Evolutionary conservation across 2,113 vertebrate species (phyloP), one percentile per base, ranked within the genome.

Genomic region (Peromyscus leucopus): DNA sequence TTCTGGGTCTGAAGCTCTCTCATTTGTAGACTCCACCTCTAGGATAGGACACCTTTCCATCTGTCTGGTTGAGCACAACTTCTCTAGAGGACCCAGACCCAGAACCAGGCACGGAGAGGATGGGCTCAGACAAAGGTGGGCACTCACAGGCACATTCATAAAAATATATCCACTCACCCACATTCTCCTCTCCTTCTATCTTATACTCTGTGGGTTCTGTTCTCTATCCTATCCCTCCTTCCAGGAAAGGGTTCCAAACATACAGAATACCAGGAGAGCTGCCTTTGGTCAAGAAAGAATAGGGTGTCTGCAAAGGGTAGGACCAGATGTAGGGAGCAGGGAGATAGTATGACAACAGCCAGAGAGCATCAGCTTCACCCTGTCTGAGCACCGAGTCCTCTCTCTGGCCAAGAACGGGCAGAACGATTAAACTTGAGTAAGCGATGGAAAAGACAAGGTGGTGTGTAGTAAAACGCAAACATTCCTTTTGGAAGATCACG

Each of bases 71-170:
- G 83, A 96, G 69, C 22, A 3, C 6, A 95, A 90, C 76, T 97
- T 94, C 89, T 97, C 96, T 88, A 89, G 89, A 96, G 97, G 86
- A 97, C 95, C 95, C 89, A 96, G 94, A 94, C 65, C 92, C 86
- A 95, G 7, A 93, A 85, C 95, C 90, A 98, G 89, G 97, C 78
- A 80, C 78, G 36, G 82, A 83, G 86, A 91, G 48, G 0, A 91
- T 57, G 94, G 96, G 65, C 92, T 97, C 71, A 92, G 85, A 84
- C 22, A 16, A 72, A 94, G 46, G 74, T 91, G 95, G 76, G 71
- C 84, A 88, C 61, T 94, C 91, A 91, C 22, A 84, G 46, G 93
- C 22, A 89, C 21, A 69, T 19, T 39, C 1, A 7, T 19, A 51
- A 63, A 51, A 63, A 97, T n/a, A 93, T 2, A 48, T 57, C 11